Evolutionary conservation across 2,113 vertebrate species (phyloP), one percentile per base, ranked within the genome.

Genomic region (Nansenia antarctica): DNA sequence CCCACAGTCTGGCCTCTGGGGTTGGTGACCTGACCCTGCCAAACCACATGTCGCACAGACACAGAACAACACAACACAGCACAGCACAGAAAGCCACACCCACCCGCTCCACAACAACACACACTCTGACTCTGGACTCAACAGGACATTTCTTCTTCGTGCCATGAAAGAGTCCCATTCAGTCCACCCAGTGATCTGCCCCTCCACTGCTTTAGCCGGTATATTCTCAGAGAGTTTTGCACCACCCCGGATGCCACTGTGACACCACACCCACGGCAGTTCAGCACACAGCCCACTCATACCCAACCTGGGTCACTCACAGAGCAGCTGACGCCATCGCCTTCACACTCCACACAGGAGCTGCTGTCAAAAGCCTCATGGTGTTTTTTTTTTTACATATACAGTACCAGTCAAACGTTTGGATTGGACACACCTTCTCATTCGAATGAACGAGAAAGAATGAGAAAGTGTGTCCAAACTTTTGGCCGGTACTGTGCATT

Each of bases 1-100:
- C 62, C 82, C 76, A 26, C n/a, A 37, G 35, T 37, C 49, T 60
- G 32, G 8, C n/a, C 58, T 35, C 58, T 60, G 30, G 32, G 34
- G 39, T 34, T 11, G 47, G 26, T 20, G 7, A 5, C 49, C 20
- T n/a, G 32, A 27, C 5, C 45, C 45, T 6, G n/a, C 45, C 20
- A 2, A 3, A 57, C 64, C 30, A 42, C 49, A 53, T 72, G 65
- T 52, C 9, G 37, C 54, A 65, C 60, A 61, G 37, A n/a, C n/a
- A n/a, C n/a, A n/a, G n/a, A n/a, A n/a, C n/a, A n/a, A n/a, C n/a
- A n/a, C n/a, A n/a, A n/a, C n/a, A n/a, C n/a, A n/a, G n/a, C n/a
- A n/a, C n/a, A 30, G 4, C 5, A 14, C 27, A 29, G 54, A n/a
- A n/a, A n/a, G 26, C 54, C 15, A 12, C 54, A 30, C 26, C 27